Percentiles rank a stretch among this genome's conserved stretches.
Conservation (phyloP, 1,140 invertebrate genomes). For the Neuroterus valhalla region DNA sequence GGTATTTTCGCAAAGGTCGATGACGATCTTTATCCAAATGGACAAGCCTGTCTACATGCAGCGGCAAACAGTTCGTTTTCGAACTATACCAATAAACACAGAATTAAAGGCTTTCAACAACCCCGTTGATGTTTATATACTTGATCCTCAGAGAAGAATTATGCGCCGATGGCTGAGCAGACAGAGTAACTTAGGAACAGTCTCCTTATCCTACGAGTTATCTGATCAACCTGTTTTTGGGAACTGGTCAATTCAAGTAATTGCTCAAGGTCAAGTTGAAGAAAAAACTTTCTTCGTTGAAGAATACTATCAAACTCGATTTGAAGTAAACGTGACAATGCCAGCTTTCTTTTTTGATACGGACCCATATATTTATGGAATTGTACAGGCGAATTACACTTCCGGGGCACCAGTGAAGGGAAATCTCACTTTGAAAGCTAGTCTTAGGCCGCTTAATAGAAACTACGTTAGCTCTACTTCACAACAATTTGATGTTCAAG, state of each 20-base stretch:
- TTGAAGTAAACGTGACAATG: constrained; percentile 96
- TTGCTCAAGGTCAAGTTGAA: constrained; percentile 91
- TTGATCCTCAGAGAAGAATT: constrained; percentile 89
- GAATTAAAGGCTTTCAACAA: constrained; percentile 91
- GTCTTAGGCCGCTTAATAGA: constrained; percentile 80
- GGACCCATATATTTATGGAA: constrained; percentile 87
- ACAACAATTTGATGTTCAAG: constrained; percentile 65
- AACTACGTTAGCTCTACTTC: constrained; percentile 32
- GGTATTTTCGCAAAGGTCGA: constrained; percentile 89
- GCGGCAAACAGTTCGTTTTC: constrained; percentile 88
- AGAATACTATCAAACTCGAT: constrained; percentile 95
- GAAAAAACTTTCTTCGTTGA: constrained; percentile 91
- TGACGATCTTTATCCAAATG: constrained; percentile 96
- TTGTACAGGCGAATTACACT: constrained; percentile 95
- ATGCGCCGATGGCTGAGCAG: constrained; percentile 93
- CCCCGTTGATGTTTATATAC: constrained; percentile 91
- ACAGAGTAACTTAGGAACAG: constrained; percentile 92
- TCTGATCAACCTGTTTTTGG: constrained; percentile 95
- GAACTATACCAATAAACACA: constrained; percentile 92
- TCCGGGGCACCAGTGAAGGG: constrained; percentile 88
- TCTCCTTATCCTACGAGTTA: constrained; percentile 91
- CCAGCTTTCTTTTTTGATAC: constrained; percentile 93
- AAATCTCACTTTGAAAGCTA: constrained; percentile 90
- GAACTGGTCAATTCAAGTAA: constrained; percentile 92
- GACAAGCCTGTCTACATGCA: constrained; percentile 98